phyloP scores from a whole-genome alignment of 2,113 vertebrate genomes.

The Oreochromis aureus region DNA sequence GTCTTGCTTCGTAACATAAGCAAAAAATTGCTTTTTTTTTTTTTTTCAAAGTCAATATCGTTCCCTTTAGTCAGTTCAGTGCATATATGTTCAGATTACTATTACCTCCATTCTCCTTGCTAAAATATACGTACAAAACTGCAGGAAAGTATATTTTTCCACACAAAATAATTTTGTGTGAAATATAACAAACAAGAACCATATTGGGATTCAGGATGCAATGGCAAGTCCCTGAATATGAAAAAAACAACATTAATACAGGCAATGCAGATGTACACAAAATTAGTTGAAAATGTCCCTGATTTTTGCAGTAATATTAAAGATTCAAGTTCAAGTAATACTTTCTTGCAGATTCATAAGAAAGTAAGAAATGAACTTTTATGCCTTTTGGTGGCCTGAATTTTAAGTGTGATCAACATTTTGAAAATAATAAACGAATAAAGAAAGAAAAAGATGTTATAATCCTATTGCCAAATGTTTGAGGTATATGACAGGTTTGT shows the following conservation, averaged over 20 bases:
- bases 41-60: constrained; percentile 8
- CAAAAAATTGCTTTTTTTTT: constrained; percentile 33
- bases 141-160: constrained; percentile 30
- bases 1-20: constrained; percentile 37
- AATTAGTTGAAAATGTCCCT: constrained; percentile 91
- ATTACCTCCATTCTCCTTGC: constrained; percentile 24
- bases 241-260: constrained; percentile 73
- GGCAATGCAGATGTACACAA: constrained; percentile 77
- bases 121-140: constrained; percentile 48
- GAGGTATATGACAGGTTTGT: constrained; percentile 97
- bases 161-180: constrained; percentile 73
- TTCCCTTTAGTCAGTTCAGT: constrained; percentile 92
- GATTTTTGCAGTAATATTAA: constrained; percentile 84
- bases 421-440: constrained; percentile 71
- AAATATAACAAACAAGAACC: constrained; percentile 73
- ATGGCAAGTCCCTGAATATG: constrained; percentile 67
- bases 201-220: constrained; percentile 74
- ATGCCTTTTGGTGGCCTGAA: constrained; percentile 50
- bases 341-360: constrained; percentile 85
- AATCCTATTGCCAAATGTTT: constrained; percentile 95
- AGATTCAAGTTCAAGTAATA: constrained; percentile 86
- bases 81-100: constrained; percentile 78
- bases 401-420: constrained; percentile 57
- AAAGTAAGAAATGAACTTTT: constrained; percentile 73
- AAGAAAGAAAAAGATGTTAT: constrained; percentile 76